Evolutionary conservation across 1,140 invertebrate genomes (phyloP), one percentile per base, ranked within the genome.

Genomic region (Cydia splendana): DNA sequence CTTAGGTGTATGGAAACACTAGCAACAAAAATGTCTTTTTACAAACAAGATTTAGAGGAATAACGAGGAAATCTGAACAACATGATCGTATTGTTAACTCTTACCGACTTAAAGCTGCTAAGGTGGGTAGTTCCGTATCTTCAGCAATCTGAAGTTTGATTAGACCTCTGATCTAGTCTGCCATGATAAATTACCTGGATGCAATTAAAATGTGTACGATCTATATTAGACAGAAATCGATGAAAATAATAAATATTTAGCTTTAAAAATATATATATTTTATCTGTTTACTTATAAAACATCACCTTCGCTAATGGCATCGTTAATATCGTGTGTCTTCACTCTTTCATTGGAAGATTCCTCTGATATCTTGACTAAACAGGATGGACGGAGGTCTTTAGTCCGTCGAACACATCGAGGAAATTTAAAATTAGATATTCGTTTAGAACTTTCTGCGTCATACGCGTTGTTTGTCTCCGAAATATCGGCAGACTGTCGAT

Each of bases 371-470:
- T 83, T 51, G 3, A 84, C 75, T 77, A 90, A 81, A 79, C 77
- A 71, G 62, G 88, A 83, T 13, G 82, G 82, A 79, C 77, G 78
- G 12, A 73, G 71, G 28, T 57, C 71, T 77, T 80, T 84, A 18
- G 73, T 75, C 51, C 81, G 74, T 48, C 84, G 78, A 78, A 86
- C 78, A 79, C 82, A 85, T 28, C 83, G 79, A 45, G 88, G 85
- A 53, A 88, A 88, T 79, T 88, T 87, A 74, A 88, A 88, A 81
- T 84, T 87, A 30, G 86, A 87, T 81, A 80, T 86, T 69, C 48
- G 77, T 81, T 84, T 81, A 38, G 76, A 78, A 73, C 71, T 74
- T 34, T 83, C 83, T 65, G 75, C 67, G 34, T 84, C 82, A 65
- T 84, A 81, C 13, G 74, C 30, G 48, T 28, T 28, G 15, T 75